Evolutionary conservation across 2,888 invertebrate species (phyloP).

Genomic region (Caradrina kadenii): DNA sequence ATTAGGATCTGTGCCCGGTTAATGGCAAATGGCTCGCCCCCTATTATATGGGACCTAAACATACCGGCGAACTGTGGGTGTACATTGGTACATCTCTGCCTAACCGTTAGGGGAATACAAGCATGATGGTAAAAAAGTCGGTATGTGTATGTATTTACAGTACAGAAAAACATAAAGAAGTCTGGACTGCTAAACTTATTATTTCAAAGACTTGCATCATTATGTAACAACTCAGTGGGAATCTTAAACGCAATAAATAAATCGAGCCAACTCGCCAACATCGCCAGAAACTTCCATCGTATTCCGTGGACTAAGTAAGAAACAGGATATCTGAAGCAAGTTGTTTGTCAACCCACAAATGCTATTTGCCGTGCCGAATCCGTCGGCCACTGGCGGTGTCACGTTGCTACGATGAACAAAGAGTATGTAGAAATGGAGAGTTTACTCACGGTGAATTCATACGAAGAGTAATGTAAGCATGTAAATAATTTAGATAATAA

Average conservation of each 20-base stretch:
- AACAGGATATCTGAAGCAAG: conserved; percentile 84
- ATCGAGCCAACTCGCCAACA: conserved; percentile 7
- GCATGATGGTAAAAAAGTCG: no score
- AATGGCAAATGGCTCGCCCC: no score
- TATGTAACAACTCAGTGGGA: neutral
- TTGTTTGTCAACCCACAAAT: conserved; percentile 86
- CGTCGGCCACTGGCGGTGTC: conserved; percentile 86
- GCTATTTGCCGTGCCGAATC: conserved; percentile 87
- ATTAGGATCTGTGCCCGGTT: no score
- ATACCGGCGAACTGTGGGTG: no score
- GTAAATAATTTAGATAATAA: no score
- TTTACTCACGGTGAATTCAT: neutral
- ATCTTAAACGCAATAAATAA: conserved; percentile 16
- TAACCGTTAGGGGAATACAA: no score
- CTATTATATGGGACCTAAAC: no score
- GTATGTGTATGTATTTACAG: no score
- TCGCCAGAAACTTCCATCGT: conserved; percentile 21
- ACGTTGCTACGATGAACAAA: conserved; percentile 72
- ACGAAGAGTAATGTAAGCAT: no score
- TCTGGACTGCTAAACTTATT: no score
- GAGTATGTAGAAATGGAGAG: conserved; percentile 22
- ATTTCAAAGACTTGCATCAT: neutral
- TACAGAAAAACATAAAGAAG: no score
- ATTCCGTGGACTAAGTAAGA: conserved; percentile 65
- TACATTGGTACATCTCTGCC: no score